Evolutionary conservation across 2,113 vertebrate species (phyloP).

Genomic region (Prunella fulvescens): DNA sequence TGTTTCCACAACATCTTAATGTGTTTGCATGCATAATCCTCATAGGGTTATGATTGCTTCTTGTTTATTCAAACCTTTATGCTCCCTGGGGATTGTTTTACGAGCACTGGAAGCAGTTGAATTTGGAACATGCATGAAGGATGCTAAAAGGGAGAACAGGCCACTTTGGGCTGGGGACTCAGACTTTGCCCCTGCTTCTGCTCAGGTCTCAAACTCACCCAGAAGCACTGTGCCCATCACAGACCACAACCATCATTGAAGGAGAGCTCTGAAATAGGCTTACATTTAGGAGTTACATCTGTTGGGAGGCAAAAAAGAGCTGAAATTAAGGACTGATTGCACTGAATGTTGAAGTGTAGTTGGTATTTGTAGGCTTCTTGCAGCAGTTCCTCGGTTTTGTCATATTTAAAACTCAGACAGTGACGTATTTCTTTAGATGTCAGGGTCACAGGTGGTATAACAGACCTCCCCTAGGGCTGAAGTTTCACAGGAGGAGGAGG

Average conservation of each 20-base stretch:
- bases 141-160: not conserved
- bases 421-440: rapidly evolving
- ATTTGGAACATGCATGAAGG: not conserved
- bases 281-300: not conserved
- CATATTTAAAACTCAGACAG: not conserved
- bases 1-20: not conserved
- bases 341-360: not conserved
- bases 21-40: not conserved
- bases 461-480: not conserved
- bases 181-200: not conserved
- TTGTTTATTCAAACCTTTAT: not conserved
- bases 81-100: not conserved
- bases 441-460: not conserved
- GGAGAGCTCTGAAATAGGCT: not conserved
- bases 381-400: not conserved
- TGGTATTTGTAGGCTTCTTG: not conserved
- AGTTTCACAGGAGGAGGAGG: not conserved
- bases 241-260: not conserved
- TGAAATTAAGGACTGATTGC: not conserved
- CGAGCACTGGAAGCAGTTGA: not conserved
- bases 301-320: not conserved
- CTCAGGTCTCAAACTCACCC: not conserved
- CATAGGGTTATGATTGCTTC: not conserved
- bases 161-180: not conserved
- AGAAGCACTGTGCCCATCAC: not conserved